These are phyloP conservation scores for Siniperca knerii DNA, from an alignment of 2,113 vertebrate species.

Conservation along the genomic window DNA sequence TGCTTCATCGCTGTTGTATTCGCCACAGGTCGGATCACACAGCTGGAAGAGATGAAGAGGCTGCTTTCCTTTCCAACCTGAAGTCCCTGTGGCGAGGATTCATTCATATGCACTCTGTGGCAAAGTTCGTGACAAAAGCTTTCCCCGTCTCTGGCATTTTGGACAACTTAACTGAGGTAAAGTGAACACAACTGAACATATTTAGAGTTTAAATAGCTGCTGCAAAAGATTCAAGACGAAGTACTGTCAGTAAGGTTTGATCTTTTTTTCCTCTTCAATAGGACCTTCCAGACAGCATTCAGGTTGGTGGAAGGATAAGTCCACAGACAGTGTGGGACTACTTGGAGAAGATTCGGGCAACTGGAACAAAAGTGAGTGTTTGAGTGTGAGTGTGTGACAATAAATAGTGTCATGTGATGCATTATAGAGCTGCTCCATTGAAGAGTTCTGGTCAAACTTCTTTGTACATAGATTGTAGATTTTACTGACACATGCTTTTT, in stretches of 20 bases:
- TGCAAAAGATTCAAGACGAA: neutral
- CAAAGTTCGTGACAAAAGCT: constrained; percentile 95
- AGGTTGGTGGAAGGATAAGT: constrained; percentile 96
- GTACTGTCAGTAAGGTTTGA: neutral
- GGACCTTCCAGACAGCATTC: constrained; percentile 97
- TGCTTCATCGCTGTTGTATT: neutral
- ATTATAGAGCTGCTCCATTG: constrained; percentile 5
- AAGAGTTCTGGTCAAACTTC: neutral
- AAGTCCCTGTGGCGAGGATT: constrained; percentile 94
- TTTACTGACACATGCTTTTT: constrained; percentile 46
- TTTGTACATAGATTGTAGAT: neutral
- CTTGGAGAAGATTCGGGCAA: constrained; percentile 98
- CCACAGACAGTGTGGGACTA: constrained; percentile 99
- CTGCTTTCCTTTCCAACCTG: constrained; percentile 90
- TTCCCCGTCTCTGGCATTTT: constrained; percentile 95
- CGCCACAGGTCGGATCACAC: constrained; percentile 70
- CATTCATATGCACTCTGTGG: constrained; percentile 97
- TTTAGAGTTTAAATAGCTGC: neutral
- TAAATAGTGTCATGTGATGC: neutral
- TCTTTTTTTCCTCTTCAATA: constrained; percentile 53
- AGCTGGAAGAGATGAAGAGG: constrained; percentile 88
- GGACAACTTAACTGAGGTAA: constrained; percentile 94
- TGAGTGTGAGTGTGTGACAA: neutral
- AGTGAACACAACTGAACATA: neutral
- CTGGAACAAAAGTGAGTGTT: constrained; percentile 93